phyloP scores from a whole-genome alignment of 2,797 vertebrate species.

The Chelon auratus region DNA sequence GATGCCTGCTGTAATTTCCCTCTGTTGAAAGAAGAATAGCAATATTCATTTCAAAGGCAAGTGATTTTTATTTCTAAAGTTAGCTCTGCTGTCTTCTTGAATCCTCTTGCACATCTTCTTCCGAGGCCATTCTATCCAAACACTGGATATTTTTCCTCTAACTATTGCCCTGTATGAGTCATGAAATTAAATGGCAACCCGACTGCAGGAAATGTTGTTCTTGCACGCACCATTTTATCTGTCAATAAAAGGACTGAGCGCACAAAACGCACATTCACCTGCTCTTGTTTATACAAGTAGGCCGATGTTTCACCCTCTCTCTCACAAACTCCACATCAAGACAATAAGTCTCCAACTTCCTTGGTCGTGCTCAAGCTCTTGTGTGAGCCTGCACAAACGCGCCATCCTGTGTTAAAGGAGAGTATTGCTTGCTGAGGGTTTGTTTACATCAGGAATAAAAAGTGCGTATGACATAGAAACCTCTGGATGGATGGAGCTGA shows the following conservation, averaged over 20 bases:
- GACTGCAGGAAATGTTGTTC: background rate
- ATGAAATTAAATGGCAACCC: conserved; percentile 6
- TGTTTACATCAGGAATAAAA: conserved; percentile 88
- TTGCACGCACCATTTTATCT: background rate
- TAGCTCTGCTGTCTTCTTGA: conserved; percentile 5
- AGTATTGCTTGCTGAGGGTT: conserved; percentile 60
- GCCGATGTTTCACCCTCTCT: conserved; percentile 11
- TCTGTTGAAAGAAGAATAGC: conserved; percentile 51
- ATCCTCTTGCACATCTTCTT: background rate
- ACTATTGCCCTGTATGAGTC: background rate
- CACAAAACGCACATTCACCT: background rate
- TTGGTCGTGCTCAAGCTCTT: conserved; percentile 13
- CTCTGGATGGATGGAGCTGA: conserved; percentile 69
- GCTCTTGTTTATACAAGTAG: background rate
- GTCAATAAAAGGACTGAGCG: conserved; percentile 8
- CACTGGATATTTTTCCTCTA: background rate
- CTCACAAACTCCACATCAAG: conserved; percentile 4
- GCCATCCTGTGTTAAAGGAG: conserved; percentile 62
- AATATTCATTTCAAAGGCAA: conserved; percentile 21
- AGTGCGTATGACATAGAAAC: conserved; percentile 85
- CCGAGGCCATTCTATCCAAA: background rate
- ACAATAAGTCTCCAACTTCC: conserved; percentile 11
- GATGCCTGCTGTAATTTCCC: background rate
- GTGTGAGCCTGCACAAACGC: conserved; percentile 40
- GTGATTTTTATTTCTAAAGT: background rate